These are phyloP conservation scores for Ips nitidus DNA, from an alignment of 1,140 invertebrate species.

Conservation along the genomic window DNA sequence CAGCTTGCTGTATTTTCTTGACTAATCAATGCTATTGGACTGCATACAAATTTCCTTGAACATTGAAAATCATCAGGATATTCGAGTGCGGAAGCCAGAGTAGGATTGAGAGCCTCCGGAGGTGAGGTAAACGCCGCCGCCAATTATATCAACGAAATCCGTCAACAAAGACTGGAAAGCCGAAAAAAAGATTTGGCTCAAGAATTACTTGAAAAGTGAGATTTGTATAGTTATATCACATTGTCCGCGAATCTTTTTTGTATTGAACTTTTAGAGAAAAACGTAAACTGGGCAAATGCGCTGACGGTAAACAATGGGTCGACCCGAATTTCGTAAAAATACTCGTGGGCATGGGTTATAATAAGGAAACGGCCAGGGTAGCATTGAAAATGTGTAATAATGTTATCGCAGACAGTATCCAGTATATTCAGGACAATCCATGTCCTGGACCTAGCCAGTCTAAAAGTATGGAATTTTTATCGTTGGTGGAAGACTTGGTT, in stretches of 20 bases:
- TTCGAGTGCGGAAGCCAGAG: conserved; percentile 61
- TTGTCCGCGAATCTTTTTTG: not conserved
- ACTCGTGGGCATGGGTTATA: conserved; percentile 68
- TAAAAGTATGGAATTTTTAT: conserved; percentile 48
- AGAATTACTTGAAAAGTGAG: conserved; percentile 54
- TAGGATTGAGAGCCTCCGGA: conserved; percentile 63
- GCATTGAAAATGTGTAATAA: conserved; percentile 69
- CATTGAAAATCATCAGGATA: conserved; percentile 56
- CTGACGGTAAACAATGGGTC: conserved; percentile 57
- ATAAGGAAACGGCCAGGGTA: conserved; percentile 55
- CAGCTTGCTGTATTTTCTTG: not conserved
- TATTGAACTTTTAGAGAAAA: conserved; percentile 48
- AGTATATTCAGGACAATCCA: conserved; percentile 63
- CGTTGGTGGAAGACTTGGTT: conserved; percentile 54
- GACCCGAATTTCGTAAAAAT: conserved; percentile 58
- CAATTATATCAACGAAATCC: conserved; percentile 62
- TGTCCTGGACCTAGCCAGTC: conserved; percentile 49
- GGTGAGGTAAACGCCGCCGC: conserved; percentile 65
- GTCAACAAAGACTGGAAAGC: conserved; percentile 57
- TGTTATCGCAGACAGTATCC: conserved; percentile 64
- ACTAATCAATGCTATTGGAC: not conserved
- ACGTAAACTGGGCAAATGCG: conserved; percentile 53
- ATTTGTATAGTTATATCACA: not conserved
- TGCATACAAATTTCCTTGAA: conserved; percentile 9
- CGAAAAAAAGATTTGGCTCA: conserved; percentile 57